phyloP scores from a whole-genome alignment of 2,113 vertebrate species.

The Mungos mungo region DNA sequence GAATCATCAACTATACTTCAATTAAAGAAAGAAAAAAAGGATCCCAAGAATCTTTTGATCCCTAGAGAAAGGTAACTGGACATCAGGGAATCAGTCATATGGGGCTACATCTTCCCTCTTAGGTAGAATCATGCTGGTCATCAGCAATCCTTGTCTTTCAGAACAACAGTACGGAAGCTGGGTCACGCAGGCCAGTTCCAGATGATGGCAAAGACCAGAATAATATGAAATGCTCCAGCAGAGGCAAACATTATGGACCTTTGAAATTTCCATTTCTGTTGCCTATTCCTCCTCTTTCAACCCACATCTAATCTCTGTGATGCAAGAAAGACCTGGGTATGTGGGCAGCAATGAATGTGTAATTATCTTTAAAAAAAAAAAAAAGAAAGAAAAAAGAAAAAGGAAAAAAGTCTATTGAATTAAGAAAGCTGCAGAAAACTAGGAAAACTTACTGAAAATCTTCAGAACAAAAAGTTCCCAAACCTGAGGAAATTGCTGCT shows the following conservation, averaged over 20 bases:
- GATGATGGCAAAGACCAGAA: background rate
- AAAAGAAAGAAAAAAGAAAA: background rate
- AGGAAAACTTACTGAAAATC: constrained; percentile 37
- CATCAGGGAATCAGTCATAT: background rate
- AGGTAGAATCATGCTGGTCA: background rate
- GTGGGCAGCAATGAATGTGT: constrained; percentile 54
- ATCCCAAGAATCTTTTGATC: background rate
- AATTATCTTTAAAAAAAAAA: constrained; percentile 22
- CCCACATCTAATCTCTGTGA: constrained; percentile 28
- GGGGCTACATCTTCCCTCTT: background rate
- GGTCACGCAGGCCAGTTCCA: background rate
- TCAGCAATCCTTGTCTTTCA: background rate
- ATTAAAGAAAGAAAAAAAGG: background rate
- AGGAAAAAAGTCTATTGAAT: background rate
- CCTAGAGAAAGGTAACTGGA: background rate
- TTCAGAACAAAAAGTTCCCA: constrained; percentile 45
- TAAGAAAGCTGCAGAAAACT: constrained; percentile 27
- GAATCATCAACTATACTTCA: background rate
- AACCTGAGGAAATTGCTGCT: constrained; percentile 38
- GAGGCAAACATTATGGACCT: background rate
- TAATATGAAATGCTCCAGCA: background rate
- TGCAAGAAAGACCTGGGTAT: constrained; percentile 34
- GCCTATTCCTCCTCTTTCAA: constrained; percentile 18
- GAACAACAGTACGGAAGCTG: background rate
- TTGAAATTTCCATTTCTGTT: constrained; percentile 33